Evolutionary conservation across 64 coral and sea anemone genomes (phyloP).

Genomic region (Orbicella faveolata): DNA sequence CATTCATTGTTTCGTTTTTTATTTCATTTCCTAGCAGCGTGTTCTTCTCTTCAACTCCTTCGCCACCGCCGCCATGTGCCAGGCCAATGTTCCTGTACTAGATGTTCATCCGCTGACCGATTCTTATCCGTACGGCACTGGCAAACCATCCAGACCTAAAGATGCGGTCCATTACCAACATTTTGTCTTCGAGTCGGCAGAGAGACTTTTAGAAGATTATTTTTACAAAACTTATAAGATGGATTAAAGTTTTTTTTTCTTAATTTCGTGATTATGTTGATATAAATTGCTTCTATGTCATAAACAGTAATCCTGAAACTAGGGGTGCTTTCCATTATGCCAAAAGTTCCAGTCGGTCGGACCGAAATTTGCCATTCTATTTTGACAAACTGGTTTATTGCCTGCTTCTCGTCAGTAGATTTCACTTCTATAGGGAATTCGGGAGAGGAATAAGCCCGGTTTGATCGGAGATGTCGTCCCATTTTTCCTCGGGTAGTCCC

Average conservation of each 20-base stretch:
- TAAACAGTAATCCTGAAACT: neutral
- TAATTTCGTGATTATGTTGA: too few species aligned
- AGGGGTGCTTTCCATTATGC: neutral
- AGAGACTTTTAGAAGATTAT: slow-evolving; percentile 65
- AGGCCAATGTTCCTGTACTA: slow-evolving; percentile 61
- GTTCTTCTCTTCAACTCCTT: slow-evolving; percentile 81
- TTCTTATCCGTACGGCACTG: slow-evolving; percentile 82
- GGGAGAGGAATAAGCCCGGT: too few species aligned
- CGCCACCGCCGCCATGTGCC: slow-evolving; percentile 74
- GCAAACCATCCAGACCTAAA: slow-evolving; percentile 60
- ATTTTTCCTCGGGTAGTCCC: too few species aligned
- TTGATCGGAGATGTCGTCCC: too few species aligned
- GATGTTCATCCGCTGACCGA: slow-evolving; percentile 87
- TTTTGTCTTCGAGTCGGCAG: slow-evolving; percentile 85
- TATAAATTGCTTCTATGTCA: too few species aligned
- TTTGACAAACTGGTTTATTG: too few species aligned
- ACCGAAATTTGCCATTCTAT: too few species aligned
- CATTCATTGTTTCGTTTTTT: neutral
- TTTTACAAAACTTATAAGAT: slow-evolving; percentile 54
- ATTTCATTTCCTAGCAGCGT: slow-evolving; percentile 58
- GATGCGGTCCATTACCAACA: slow-evolving; percentile 90
- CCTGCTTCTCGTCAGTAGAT: too few species aligned
- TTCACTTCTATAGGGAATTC: too few species aligned
- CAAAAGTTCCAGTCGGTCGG: too few species aligned
- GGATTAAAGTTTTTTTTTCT: neutral